Evolutionary conservation across 2,113 vertebrate species (phyloP).

Genomic region (Neodon shergylaensis): DNA sequence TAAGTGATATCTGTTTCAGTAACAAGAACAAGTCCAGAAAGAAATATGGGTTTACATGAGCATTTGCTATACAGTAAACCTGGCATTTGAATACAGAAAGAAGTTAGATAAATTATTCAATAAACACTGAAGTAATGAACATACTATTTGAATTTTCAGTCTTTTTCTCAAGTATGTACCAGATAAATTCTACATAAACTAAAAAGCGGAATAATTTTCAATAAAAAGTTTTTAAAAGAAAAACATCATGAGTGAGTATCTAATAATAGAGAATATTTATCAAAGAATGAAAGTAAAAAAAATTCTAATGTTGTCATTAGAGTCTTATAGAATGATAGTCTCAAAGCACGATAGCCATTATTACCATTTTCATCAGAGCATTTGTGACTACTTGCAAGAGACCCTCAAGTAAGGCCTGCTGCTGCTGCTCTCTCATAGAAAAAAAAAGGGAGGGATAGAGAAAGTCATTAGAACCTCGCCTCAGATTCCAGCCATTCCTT

Average conservation of each 20-base stretch:
- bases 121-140: constrained; percentile 7
- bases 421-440: not conserved
- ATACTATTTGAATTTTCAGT: not conserved
- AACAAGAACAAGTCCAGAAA: constrained; percentile 19
- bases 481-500: not conserved
- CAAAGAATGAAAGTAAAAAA: not conserved
- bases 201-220: constrained; percentile 24
- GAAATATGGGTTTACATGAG: not conserved
- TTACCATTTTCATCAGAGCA: not conserved
- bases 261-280: constrained; percentile 1
- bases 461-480: not conserved
- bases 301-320: not conserved
- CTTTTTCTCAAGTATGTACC: constrained; percentile 23
- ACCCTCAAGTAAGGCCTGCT: not conserved
- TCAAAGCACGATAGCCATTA: not conserved
- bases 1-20: not conserved
- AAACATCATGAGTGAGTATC: not conserved
- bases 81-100: not conserved
- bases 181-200: not conserved
- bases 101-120: constrained; percentile 10
- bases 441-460: not conserved
- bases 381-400: not conserved
- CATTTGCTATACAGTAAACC: not conserved
- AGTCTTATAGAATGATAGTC: not conserved
- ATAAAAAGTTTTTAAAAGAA: constrained; percentile 2